A percentile compares a stretch with the other conserved stretches of the same genome.
Evolutionary conservation across 2,888 invertebrate species (phyloP).

Genomic region (Nomada fabriciana): DNA sequence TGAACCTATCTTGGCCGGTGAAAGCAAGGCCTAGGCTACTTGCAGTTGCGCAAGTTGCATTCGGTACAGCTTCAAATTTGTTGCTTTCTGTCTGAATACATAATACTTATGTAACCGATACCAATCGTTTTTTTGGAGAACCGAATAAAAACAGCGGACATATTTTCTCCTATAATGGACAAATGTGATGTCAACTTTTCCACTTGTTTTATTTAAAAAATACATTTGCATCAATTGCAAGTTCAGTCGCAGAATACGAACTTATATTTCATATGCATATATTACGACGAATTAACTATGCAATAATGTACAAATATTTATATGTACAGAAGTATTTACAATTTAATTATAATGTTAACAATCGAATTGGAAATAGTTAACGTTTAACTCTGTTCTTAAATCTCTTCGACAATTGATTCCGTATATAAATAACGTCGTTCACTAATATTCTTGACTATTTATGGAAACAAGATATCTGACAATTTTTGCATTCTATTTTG

Average conservation of each 20-base stretch:
- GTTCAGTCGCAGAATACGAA: not conserved
- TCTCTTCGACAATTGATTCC: not conserved
- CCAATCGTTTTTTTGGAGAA: not conserved
- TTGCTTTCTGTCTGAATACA: not conserved
- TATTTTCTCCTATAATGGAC: not conserved
- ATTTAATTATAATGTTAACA: not conserved
- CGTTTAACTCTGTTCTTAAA: not conserved
- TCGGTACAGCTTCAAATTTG: conserved; percentile 38
- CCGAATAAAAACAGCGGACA: not conserved
- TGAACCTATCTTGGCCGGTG: conserved; percentile 58
- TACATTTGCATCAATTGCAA: conserved; percentile 20
- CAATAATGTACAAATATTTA: not conserved
- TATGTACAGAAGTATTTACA: conserved; percentile 46
- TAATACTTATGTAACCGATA: not conserved
- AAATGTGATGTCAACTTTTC: not conserved
- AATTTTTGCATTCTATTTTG: not conserved
- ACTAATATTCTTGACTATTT: not conserved
- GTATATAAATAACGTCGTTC: not conserved
- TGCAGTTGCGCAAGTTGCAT: conserved; percentile 57
- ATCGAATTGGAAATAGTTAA: not conserved
- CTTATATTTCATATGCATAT: conserved; percentile 16
- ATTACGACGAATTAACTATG: not conserved
- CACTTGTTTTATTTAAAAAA: conserved; percentile 31
- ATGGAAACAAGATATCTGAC: not conserved
- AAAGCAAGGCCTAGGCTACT: conserved; percentile 71